Conservation (phyloP, 2,888 invertebrate species). For the Cryptocephalus primarius region DNA sequence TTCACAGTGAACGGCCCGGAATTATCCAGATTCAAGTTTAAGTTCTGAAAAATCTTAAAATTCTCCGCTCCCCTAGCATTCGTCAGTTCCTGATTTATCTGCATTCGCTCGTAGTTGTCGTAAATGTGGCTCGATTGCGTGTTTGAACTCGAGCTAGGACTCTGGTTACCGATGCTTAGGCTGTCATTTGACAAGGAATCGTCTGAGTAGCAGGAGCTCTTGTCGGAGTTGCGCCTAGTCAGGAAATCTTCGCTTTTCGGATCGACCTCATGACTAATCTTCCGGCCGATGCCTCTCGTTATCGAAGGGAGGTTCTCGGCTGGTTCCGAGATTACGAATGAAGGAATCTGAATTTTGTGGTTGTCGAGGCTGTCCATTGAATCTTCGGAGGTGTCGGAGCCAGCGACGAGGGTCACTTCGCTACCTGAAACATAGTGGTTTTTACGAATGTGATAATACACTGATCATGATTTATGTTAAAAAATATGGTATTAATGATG, state of each 20-base stretch:
- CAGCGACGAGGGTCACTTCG: slow-evolving; percentile 66
- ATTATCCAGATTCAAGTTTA: slow-evolving; percentile 18
- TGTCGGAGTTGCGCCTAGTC: slow-evolving; percentile 55
- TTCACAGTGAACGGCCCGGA: slow-evolving; percentile 6
- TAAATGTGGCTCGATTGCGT: slow-evolving; percentile 32
- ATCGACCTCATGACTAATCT: slow-evolving; percentile 55
- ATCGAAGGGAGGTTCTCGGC: slow-evolving; percentile 69
- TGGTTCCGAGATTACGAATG: slow-evolving; percentile 63
- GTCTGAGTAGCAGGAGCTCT: slow-evolving; percentile 59
- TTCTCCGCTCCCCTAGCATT: slow-evolving; percentile 27
- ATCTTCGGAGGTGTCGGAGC: slow-evolving; percentile 61
- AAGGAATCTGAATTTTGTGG: slow-evolving; percentile 41
- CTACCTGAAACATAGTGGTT: slow-evolving; percentile 52
- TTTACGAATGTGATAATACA: too few relatives aligned
- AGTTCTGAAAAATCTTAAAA: slow-evolving; percentile 32
- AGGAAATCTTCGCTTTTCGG: slow-evolving; percentile 34
- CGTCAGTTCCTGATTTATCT: slow-evolving; percentile 28
- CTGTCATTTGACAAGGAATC: slow-evolving; percentile 62
- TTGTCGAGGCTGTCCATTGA: slow-evolving; percentile 59
- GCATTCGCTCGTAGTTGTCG: slow-evolving; percentile 27
- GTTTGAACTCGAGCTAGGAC: slow-evolving; percentile 34
- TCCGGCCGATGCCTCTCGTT: slow-evolving; percentile 53
- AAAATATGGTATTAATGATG: too few relatives aligned
- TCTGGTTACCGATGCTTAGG: slow-evolving; percentile 34
- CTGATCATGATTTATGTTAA: too few relatives aligned